Base-by-base conservation (phyloP, 2,888 invertebrate genomes). In the Aspidapion aeneum region DNA sequence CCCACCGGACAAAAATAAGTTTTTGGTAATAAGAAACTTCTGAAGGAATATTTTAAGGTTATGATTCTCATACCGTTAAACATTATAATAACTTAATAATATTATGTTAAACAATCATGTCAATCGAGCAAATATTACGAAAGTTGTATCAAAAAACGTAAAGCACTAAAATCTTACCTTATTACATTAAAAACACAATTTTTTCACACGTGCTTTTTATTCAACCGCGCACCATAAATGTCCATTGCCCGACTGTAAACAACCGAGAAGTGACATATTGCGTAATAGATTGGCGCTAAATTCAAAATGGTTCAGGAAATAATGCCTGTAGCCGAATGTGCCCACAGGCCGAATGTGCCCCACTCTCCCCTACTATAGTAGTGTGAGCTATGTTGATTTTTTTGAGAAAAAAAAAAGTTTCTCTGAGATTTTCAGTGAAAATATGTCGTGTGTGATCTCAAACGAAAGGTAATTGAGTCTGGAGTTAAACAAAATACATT, bases 351-450 rank as follows among this genome's bases (percentile, higher is more conserved):
- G 18, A 52, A 52, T 52, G 54, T 52, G 54, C 5, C 3, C 54
- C 54, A 52, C 54, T 52, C 18, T 52, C 54, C 54, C 54, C 54
- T 52, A 52, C n/a, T n/a, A n/a, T n/a, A n/a, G n/a, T n/a, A n/a
- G n/a, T n/a, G n/a, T n/a, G n/a, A n/a, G n/a, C n/a, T n/a, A n/a
- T n/a, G n/a, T n/a, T n/a, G n/a, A n/a, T n/a, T n/a, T n/a, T n/a
- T n/a, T n/a, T n/a, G n/a, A n/a, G n/a, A n/a, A n/a, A n/a, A n/a
- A n/a, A n/a, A n/a, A n/a, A n/a, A n/a, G n/a, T n/a, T n/a, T n/a
- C n/a, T n/a, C n/a, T n/a, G n/a, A n/a, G n/a, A n/a, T n/a, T n/a
- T n/a, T n/a, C n/a, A n/a, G n/a, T n/a, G n/a, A n/a, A n/a, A n/a
- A n/a, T n/a, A n/a, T n/a, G n/a, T n/a, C n/a, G n/a, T n/a, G n/a